Evolutionary conservation across 2,797 vertebrate species (phyloP).

Genomic region (Ctenochaetus hawaiiensis): DNA sequence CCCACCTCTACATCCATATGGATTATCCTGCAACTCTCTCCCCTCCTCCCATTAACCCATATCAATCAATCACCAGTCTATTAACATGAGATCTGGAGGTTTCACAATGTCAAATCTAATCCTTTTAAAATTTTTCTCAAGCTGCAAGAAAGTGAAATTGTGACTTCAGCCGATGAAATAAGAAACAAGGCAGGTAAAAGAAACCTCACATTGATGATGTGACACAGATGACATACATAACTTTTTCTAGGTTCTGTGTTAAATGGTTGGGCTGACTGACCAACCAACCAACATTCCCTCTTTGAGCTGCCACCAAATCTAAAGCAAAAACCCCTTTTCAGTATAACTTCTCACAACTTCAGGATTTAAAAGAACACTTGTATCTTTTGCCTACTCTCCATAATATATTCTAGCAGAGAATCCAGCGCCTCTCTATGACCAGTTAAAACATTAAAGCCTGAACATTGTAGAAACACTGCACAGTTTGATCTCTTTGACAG

Average conservation of each 20-base stretch:
- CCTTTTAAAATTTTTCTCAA: neutral
- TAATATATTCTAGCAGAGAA: conserved; percentile 26
- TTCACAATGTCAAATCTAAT: neutral
- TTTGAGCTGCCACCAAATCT: neutral
- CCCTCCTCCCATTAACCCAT: conserved; percentile 24
- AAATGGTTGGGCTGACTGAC: neutral
- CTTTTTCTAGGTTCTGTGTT: neutral
- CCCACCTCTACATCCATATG: conserved; percentile 23
- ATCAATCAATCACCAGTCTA: conserved; percentile 24
- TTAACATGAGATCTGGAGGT: neutral
- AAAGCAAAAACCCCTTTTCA: neutral
- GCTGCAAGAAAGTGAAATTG: neutral
- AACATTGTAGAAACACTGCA: conserved; percentile 50
- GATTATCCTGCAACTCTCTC: conserved; percentile 12
- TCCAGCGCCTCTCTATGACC: conserved; percentile 29
- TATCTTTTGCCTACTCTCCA: conserved; percentile 10
- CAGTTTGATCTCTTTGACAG: conserved; percentile 64
- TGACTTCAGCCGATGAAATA: neutral
- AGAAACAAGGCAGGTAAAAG: neutral
- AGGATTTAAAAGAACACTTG: conserved; percentile 18
- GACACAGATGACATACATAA: neutral
- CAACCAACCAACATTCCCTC: neutral
- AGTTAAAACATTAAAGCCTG: conserved; percentile 56
- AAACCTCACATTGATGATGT: neutral
- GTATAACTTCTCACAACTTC: neutral